phyloP scores from a whole-genome alignment of 2,797 vertebrate species.

The Orientallactaga sibirica region DNA sequence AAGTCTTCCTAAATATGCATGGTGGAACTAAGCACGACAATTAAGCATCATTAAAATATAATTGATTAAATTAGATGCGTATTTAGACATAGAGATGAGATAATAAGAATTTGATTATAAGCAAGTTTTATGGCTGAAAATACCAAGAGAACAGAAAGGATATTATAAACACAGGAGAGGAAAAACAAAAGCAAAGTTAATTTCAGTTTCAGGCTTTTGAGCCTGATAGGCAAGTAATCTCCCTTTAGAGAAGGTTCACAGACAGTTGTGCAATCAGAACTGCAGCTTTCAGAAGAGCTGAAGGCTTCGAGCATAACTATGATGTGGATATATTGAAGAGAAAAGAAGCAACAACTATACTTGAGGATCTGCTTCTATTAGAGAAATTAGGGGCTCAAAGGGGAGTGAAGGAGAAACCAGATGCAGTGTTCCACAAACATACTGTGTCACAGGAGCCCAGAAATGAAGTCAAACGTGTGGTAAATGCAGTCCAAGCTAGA shows the following conservation, averaged over 20 bases:
- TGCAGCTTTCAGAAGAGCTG: not conserved
- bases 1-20: constrained; percentile 41
- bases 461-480: not conserved
- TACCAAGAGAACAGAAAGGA: not conserved
- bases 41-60: not conserved
- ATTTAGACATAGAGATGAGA: not conserved
- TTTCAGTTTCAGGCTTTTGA: not conserved
- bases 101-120: not conserved
- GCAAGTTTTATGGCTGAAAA: not conserved
- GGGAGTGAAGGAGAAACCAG: not conserved
- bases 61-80: not conserved
- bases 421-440: not conserved
- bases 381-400: constrained; percentile 2
- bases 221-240: not conserved
- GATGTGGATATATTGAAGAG: not conserved
- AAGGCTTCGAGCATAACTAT: too few species aligned
- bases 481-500: not conserved
- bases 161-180: not conserved
- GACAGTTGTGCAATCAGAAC: not conserved
- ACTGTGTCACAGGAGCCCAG: not conserved
- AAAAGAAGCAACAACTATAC: not conserved
- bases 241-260: not conserved
- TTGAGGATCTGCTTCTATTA: not conserved
- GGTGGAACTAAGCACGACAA: constrained; percentile 24
- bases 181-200: not conserved